These are phyloP conservation scores for Hyla sarda DNA, from an alignment of 2,113 vertebrate genomes.

Conservation along the genomic window DNA sequence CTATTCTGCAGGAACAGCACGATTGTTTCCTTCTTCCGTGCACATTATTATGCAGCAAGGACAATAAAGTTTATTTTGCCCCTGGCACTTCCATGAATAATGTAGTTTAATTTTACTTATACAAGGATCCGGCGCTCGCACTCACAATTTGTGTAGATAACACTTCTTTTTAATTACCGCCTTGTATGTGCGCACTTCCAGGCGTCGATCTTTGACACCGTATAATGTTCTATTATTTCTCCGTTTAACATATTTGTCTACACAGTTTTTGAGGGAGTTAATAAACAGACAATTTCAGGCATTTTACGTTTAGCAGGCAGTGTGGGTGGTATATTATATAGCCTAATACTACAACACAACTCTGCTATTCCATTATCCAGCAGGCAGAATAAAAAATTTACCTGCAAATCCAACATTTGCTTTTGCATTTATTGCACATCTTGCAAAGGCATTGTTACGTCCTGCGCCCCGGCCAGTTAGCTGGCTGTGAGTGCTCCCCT, in stretches of 20 bases:
- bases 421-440: not conserved
- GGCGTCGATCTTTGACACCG: not conserved
- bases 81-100: constrained; percentile 48
- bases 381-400: not conserved
- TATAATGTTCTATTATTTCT: constrained; percentile 13
- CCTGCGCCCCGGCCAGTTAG: too few species aligned
- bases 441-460: not conserved
- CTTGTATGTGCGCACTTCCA: not conserved
- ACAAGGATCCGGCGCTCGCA: constrained; percentile 2
- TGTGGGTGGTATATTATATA: not conserved
- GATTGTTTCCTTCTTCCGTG: constrained; percentile 23
- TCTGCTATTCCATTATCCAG: not conserved
- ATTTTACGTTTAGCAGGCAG: not conserved
- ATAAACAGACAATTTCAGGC: not conserved
- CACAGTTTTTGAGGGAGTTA: not conserved
- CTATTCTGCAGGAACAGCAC: constrained; percentile 31
- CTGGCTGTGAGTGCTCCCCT: too few species aligned
- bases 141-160: constrained; percentile 31
- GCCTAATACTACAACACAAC: not conserved
- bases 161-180: constrained; percentile 45
- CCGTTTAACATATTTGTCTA: not conserved
- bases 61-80: constrained; percentile 41
- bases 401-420: not conserved
- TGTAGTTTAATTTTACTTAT: constrained; percentile 52
- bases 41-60: constrained; percentile 44